A percentile compares a stretch with the other conserved stretches of the same genome.
Conservation (phyloP, 92 coral and sea anemone genomes). For the Porites rus region DNA sequence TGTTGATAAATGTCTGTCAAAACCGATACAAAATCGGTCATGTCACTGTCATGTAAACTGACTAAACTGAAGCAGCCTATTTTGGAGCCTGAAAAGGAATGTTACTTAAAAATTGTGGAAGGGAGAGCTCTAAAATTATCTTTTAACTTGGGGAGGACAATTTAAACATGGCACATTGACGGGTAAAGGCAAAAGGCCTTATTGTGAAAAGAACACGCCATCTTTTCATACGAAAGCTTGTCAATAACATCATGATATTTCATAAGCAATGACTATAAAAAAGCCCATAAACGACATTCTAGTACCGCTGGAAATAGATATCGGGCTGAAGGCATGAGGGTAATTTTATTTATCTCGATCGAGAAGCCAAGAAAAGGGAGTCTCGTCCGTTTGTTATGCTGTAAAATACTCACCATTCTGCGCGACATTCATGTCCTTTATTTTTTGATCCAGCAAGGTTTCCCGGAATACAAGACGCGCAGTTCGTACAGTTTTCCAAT, state of each 20-base stretch:
- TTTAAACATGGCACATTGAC: neutral
- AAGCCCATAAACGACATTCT: neutral
- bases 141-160: neutral
- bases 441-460: conserved; percentile 90
- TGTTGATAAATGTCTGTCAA: too few species aligned
- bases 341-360: neutral
- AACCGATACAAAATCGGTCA: too few species aligned
- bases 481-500: conserved; percentile 91
- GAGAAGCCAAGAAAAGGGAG: neutral
- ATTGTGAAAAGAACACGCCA: conserved; percentile 26
- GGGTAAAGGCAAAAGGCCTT: neutral
- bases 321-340: neutral
- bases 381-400: too few species aligned
- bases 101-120: too few species aligned
- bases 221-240: neutral
- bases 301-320: neutral
- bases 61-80: neutral
- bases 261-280: neutral
- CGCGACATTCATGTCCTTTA: conserved; percentile 57
- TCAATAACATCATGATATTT: neutral
- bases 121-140: too few species aligned
- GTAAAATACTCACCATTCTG: conserved; percentile 82
- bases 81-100: neutral
- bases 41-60: neutral
- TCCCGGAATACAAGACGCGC: conserved; percentile 98